These are phyloP conservation scores for Percopsis transmontana DNA, from an alignment of 2,113 vertebrate species.

Conservation along the genomic window DNA sequence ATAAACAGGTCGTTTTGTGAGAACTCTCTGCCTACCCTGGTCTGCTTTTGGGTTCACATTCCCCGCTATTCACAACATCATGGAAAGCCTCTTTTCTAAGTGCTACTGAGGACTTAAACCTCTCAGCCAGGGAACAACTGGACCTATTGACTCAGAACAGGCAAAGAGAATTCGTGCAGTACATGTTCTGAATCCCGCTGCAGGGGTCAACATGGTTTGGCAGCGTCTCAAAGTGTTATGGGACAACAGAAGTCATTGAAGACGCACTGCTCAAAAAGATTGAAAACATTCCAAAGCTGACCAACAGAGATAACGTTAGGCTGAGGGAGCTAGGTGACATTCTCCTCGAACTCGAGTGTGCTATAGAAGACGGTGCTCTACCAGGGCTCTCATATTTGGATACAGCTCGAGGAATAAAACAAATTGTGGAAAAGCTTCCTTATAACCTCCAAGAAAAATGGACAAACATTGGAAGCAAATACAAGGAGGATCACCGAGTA, in stretches of 20 bases:
- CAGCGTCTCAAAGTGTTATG: no score
- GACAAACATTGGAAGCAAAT: conserved; percentile 4
- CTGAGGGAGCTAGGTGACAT: conserved; percentile 16
- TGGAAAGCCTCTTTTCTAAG: conserved; percentile 2
- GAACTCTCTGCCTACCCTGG: no score
- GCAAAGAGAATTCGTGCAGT: no score
- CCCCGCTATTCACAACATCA: no score
- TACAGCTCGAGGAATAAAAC: conserved; percentile 30
- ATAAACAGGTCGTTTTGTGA: no score
- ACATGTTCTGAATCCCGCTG: no score
- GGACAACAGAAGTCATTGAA: conserved; percentile 14
- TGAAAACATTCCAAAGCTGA: conserved; percentile 15
- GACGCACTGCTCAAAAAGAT: conserved; percentile 24
- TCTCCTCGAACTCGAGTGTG: conserved; percentile 5
- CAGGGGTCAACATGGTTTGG: no score
- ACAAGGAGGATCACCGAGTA: conserved; percentile 22
- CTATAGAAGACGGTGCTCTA: conserved; percentile 4
- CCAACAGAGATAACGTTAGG: conserved; percentile 17
- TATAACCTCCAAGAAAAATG: conserved; percentile 29
- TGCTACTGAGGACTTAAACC: not conserved
- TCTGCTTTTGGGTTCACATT: no score
- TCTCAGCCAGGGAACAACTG: conserved; percentile 3
- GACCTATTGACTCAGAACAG: conserved; percentile 2
- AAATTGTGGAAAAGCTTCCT: conserved; percentile 27
- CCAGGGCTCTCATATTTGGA: conserved; percentile 23